phyloP scores from a whole-genome alignment of 2,888 invertebrate genomes.

The Esperia sulphurella region DNA sequence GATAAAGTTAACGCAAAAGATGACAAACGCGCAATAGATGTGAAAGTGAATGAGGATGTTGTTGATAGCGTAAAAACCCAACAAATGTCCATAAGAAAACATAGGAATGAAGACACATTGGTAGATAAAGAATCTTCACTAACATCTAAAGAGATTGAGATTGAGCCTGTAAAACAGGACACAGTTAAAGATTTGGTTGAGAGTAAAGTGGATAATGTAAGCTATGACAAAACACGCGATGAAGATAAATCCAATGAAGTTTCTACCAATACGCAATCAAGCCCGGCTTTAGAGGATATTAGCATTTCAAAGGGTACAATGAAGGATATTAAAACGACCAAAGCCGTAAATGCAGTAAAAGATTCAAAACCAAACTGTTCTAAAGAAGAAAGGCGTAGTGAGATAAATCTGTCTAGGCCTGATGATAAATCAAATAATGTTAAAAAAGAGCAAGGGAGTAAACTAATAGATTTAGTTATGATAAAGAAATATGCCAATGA shows the following conservation, averaged over 20 bases:
- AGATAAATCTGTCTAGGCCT: neutral
- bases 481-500: neutral
- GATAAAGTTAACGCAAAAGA: conserved; percentile 4
- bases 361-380: no score
- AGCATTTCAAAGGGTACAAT: neutral
- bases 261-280: neutral
- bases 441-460: neutral
- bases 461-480: neutral
- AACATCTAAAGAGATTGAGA: neutral
- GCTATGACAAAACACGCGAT: neutral
- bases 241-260: neutral
- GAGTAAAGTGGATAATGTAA: neutral
- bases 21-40: neutral
- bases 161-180: neutral
- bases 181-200: neutral
- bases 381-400: no score
- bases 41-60: neutral
- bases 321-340: no score
- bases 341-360: no score
- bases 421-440: neutral
- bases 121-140: neutral
- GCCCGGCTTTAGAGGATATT: neutral
- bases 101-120: neutral
- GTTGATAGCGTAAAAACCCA: neutral
- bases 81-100: neutral